Base-by-base conservation (phyloP, 2,113 vertebrate species). In the Cariama cristata region DNA sequence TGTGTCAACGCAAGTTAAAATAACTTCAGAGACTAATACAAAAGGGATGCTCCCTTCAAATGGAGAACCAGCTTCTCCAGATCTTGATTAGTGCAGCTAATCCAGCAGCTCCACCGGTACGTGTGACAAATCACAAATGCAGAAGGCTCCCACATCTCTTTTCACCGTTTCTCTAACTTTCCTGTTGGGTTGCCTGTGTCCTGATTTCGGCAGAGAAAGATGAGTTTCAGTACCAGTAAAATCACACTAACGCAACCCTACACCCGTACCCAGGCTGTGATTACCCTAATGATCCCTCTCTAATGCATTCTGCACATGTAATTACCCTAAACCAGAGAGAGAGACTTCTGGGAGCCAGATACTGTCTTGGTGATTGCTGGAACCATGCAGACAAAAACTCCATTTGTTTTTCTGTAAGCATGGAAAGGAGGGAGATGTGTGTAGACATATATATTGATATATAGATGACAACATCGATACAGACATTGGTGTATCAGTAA, bases 1-100 rank as follows among this genome's bases (percentile, higher is more conserved):
- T 94, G 93, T 93, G 96, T 90, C 97, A 84, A n/a, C 79, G 60
- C 38, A 47, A 83, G 83, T 83, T 97, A 82, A 96, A 94, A 82
- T 71, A 96, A 86, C 94, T 64, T 94, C 71, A 63, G 83, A 72
- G 89, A 32, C 53, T 53, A 66, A 44, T 23, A 74, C 81, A 20
- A 44, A 77, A 83, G 80, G 66, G 71, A 50, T 67, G 45, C 23
- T 96, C 27, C 74, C 59, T 95, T 96, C 92, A 42, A 45, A 67
- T 6, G 53, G 64, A 79, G 93, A 91, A 33, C 28, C 55, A 72
- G 40, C 35, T 84, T 73, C 96, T 77, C 56, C 45, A 87, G 42
- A 38, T 68, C 91, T 40, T 40, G 53, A 82, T 79, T 79, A 52
- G n/a, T 5, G 38, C 49, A 22, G 64, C 28, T 73, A 59, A 83